Evolutionary conservation across 2,888 invertebrate genomes (phyloP).

Genomic region (Nephrotoma flavescens): DNA sequence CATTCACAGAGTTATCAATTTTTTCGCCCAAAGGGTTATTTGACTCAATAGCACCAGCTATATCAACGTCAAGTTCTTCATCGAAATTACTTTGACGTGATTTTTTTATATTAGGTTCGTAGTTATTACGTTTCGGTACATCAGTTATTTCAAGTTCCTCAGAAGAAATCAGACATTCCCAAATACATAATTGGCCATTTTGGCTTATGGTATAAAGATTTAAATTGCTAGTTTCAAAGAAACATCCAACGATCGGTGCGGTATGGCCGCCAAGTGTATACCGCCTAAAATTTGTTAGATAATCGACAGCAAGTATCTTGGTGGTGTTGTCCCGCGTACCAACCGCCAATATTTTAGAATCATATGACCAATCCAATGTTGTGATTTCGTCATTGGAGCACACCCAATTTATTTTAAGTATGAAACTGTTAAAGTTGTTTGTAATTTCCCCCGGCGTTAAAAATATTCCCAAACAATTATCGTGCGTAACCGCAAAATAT

Average conservation of each 20-base stretch:
- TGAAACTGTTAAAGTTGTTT: conserved; percentile 77
- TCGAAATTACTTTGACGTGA: conserved; percentile 29
- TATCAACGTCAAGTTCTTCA: conserved; percentile 48
- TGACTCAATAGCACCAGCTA: background rate
- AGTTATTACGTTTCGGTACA: conserved; percentile 9
- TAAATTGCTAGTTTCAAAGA: conserved; percentile 74
- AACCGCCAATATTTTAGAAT: conserved; percentile 77
- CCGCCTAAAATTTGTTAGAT: conserved; percentile 58
- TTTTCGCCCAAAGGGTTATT: background rate
- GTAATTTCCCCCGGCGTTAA: conserved; percentile 66
- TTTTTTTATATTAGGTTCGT: conserved; percentile 7
- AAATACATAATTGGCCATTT: conserved; percentile 61
- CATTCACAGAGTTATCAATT: background rate
- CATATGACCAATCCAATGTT: conserved; percentile 82
- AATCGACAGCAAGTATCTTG: conserved; percentile 63
- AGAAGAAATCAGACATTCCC: conserved; percentile 43
- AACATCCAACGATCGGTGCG: conserved; percentile 69
- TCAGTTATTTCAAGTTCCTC: conserved; percentile 5
- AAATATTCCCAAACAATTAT: conserved; percentile 63
- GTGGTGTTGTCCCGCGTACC: conserved; percentile 85
- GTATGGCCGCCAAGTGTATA: conserved; percentile 72
- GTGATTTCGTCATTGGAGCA: conserved; percentile 73
- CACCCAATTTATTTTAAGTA: conserved; percentile 67
- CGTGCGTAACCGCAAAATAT: conserved; percentile 82
- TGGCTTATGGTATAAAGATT: conserved; percentile 71